Evolutionary conservation across 2,888 invertebrate genomes (phyloP).

Genomic region (Poecilus cupreus): DNA sequence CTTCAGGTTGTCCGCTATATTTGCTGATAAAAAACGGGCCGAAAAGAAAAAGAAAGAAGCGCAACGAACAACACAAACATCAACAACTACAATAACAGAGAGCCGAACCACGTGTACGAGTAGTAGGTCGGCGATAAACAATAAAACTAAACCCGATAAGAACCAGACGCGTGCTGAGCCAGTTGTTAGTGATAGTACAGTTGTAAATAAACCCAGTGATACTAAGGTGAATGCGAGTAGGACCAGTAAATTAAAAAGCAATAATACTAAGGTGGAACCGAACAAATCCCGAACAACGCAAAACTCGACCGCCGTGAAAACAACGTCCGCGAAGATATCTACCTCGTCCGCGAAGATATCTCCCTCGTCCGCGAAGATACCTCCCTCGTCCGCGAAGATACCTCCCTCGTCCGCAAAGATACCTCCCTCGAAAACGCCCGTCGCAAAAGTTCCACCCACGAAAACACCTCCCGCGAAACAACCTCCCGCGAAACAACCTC

Average conservation of each 20-base stretch:
- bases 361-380: not conserved
- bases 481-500: no score
- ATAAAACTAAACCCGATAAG: slow-evolving; percentile 1
- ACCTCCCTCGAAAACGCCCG: no score
- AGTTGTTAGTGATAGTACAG: slow-evolving; percentile 24
- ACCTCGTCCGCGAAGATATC: slow-evolving; percentile 47
- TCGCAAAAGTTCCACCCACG: no score
- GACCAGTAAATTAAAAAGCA: slow-evolving; percentile 60
- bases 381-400: not conserved
- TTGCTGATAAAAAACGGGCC: slow-evolving; percentile 78
- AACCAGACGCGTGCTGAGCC: slow-evolving; percentile 26
- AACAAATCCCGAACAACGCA: slow-evolving; percentile 55
- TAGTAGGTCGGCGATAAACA: not conserved
- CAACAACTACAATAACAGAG: not conserved
- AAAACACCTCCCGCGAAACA: no score
- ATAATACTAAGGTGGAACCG: slow-evolving; percentile 47
- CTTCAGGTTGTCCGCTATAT: slow-evolving; percentile 87
- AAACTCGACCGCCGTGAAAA: slow-evolving; percentile 60
- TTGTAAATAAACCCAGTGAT: slow-evolving; percentile 49
- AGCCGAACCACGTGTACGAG: slow-evolving; percentile 42
- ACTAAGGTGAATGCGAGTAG: slow-evolving; percentile 60
- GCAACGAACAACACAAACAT: slow-evolving; percentile 65
- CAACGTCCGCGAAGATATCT: slow-evolving; percentile 49
- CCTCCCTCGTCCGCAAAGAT: no score
- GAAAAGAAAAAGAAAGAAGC: slow-evolving; percentile 73